Conservation (phyloP, 1,140 invertebrate genomes). For the Sminthurinus signatus region DNA sequence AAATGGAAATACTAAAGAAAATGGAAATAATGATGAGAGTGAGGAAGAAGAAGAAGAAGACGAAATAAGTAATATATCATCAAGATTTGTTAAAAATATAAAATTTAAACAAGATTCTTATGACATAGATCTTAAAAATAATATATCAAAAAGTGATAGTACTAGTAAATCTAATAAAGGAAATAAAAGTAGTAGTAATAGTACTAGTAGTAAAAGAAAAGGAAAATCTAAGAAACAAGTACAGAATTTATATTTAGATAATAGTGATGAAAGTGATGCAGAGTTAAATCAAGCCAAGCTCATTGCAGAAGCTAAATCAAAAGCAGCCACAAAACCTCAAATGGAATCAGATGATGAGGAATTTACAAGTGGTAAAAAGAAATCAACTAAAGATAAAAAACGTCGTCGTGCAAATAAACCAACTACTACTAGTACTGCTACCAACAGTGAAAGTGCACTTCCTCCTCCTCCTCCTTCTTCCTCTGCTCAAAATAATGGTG, state of each 20-base stretch:
- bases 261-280: too few species aligned
- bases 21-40: background rate
- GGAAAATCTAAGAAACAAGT: too few species aligned
- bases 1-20: background rate
- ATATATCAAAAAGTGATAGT: too few species aligned
- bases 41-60: conserved; percentile 40
- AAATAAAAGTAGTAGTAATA: too few species aligned
- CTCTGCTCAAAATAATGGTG: conserved; percentile 28
- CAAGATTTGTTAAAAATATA: background rate
- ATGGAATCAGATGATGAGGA: conserved; percentile 1
- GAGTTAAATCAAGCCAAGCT: too few species aligned
- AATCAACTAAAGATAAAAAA: conserved; percentile 2
- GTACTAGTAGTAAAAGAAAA: too few species aligned
- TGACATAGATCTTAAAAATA: too few species aligned
- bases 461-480: background rate
- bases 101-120: too few species aligned
- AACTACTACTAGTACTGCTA: background rate
- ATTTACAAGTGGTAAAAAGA: conserved; percentile 12
- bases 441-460: background rate
- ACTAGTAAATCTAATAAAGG: too few species aligned
- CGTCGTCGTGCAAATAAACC: background rate
- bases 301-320: too few species aligned
- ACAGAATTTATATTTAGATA: too few species aligned
- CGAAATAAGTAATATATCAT: background rate
- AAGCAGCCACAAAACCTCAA: too few species aligned